Evolutionary conservation across 2,797 vertebrate genomes (phyloP), one percentile per base, ranked within the genome.

Genomic region (Tachyglossus aculeatus): DNA sequence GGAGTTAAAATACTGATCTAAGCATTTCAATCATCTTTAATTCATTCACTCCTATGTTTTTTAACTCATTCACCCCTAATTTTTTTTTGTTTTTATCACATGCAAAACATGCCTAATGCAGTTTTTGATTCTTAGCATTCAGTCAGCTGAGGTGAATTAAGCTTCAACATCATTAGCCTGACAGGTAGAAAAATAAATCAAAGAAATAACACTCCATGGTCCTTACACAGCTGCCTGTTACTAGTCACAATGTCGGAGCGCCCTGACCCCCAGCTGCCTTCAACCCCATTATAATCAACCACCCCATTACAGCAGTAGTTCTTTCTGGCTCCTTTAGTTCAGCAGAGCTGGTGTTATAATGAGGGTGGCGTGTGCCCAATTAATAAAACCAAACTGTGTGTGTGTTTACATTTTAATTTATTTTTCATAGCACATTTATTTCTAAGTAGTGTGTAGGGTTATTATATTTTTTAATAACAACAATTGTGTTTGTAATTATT

Each of bases 401-500:
- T 1, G 5, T 22, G 19, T 62, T 68, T 56, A 40, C 39, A 41
- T 61, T 67, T 29, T 44, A 33, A 56, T 77, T 72, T 72, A 33
- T 79, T 32, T 57, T 75, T 63, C 22, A 1, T 9, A 39, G 44
- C 21, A 7, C 0, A 0, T 13, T 25, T 53, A 9, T 29, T 55
- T 68, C 66, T 47, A 40, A 37, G 53, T 57, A 31, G 64, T 18
- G 61, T 2, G 0, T 4, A 9, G 21, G 1, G 22, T 58, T 78
- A 63, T 74, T 81, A 64, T 77, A 64, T 53, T 45, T 61, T 70
- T 86, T 86, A 83, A 83, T 83, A 88, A 87, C 56, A 83, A 82
- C 73, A 80, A 84, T 81, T 53, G 73, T 72, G 69, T 71, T 81
- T 64, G 67, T 74, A 84, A 86, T 87, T 87, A 88, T 87, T 86